Evolutionary conservation across 1,140 invertebrate species (phyloP).

Genomic region (Solen grandis): DNA sequence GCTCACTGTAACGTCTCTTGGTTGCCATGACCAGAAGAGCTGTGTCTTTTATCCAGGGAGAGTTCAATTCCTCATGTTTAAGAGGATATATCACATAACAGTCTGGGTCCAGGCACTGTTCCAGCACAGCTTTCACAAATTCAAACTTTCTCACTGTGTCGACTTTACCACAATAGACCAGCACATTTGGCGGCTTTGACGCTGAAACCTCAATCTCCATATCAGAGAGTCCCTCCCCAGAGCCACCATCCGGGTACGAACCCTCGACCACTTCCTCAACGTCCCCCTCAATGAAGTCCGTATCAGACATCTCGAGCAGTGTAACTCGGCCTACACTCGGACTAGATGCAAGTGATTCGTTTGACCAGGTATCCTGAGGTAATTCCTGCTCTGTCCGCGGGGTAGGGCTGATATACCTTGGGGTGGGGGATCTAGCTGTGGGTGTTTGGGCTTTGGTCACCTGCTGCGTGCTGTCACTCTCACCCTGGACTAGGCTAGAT

Average conservation of each 20-base stretch:
- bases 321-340: slow-evolving; percentile 44
- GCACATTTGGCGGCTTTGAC: slow-evolving; percentile 89
- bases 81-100: slow-evolving; percentile 90
- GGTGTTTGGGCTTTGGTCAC: background rate
- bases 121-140: slow-evolving; percentile 86
- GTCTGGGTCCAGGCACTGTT: slow-evolving; percentile 86
- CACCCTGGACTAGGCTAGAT: slow-evolving; percentile 48
- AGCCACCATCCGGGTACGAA: slow-evolving; percentile 53
- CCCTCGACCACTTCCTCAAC: slow-evolving; percentile 26
- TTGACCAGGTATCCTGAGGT: slow-evolving; percentile 55
- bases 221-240: slow-evolving; percentile 57
- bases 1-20: slow-evolving; percentile 84
- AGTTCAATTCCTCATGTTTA: slow-evolving; percentile 84
- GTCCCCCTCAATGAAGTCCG: slow-evolving; percentile 31
- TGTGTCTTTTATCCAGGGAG: slow-evolving; percentile 87
- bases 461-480: too few species aligned
- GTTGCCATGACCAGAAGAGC: slow-evolving; percentile 88
- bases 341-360: slow-evolving; percentile 62
- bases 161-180: slow-evolving; percentile 86
- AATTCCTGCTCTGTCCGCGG: slow-evolving; percentile 15
- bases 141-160: slow-evolving; percentile 88
- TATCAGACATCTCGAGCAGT: slow-evolving; percentile 33
- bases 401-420: background rate
- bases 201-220: slow-evolving; percentile 17
- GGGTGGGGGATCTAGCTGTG: too few species aligned